Percentiles rank a stretch among this genome's conserved stretches.
Evolutionary conservation across 2,797 vertebrate genomes (phyloP).

Genomic region (Halcyon smyrnensis): DNA sequence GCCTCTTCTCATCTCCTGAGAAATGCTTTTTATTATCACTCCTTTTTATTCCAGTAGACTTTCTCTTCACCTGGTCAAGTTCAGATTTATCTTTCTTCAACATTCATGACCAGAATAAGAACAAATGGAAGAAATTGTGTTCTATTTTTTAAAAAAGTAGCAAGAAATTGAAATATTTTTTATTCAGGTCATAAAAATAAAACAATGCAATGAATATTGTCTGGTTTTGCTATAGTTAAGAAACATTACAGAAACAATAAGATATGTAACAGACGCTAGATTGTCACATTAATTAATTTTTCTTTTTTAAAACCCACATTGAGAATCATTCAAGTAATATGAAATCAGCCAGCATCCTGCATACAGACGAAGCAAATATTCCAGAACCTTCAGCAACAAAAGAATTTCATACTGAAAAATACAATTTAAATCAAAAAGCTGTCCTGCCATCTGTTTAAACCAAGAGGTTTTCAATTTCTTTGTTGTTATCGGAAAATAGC

Average conservation of each 20-base stretch:
- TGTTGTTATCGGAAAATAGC: background rate
- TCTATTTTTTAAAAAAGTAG: fast-evolving
- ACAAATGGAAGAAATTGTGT: background rate
- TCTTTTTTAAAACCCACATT: background rate
- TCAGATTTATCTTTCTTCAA: background rate
- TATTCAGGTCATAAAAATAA: background rate
- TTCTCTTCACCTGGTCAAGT: background rate
- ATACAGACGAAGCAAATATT: background rate
- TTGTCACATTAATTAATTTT: constrained; percentile 15
- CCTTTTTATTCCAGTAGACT: background rate
- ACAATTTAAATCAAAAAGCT: constrained; percentile 10
- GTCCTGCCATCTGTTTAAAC: constrained; percentile 2
- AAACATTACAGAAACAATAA: background rate
- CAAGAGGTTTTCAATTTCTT: background rate
- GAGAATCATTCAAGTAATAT: background rate
- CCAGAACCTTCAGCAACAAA: background rate
- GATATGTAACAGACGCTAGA: background rate
- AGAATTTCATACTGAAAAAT: background rate
- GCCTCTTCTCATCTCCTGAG: background rate
- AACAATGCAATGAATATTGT: background rate
- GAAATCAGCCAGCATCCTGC: background rate
- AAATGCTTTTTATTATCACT: background rate
- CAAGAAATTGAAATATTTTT: background rate
- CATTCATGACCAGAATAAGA: background rate
- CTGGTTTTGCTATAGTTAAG: background rate